A percentile compares a stretch with the other conserved stretches of the same genome.
These are phyloP conservation scores for Meloidogyne chitwoodi DNA, from an alignment of 1,140 invertebrate genomes.

Conservation along the genomic window DNA sequence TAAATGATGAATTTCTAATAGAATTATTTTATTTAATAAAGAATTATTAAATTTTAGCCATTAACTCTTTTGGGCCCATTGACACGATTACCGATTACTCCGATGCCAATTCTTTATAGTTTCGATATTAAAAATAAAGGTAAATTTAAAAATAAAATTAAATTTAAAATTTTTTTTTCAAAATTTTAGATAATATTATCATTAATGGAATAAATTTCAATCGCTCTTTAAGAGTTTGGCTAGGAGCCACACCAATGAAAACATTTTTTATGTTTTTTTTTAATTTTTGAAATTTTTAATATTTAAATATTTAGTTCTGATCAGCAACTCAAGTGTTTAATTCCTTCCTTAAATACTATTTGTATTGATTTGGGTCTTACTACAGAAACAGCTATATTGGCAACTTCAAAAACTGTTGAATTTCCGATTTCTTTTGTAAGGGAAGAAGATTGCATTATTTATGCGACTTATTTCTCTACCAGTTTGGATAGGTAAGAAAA, in stretches of 20 bases:
- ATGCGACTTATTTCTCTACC: constrained; percentile 95
- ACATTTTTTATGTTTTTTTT: constrained; percentile 78
- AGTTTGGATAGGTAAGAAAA: neutral
- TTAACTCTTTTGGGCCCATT: neutral
- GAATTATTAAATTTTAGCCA: neutral
- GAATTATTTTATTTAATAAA: neutral
- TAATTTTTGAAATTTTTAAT: constrained; percentile 13
- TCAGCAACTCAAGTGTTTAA: constrained; percentile 89
- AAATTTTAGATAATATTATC: constrained; percentile 61
- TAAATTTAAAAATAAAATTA: neutral
- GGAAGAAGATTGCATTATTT: constrained; percentile 90
- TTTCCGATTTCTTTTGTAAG: constrained; percentile 92
- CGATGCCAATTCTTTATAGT: constrained; percentile 88
- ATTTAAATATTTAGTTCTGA: constrained; percentile 69
- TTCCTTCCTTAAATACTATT: constrained; percentile 89
- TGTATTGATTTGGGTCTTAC: constrained; percentile 24
- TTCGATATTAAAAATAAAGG: constrained; percentile 68
- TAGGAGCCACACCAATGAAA: constrained; percentile 94
- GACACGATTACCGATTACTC: constrained; percentile 81
- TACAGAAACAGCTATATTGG: constrained; percentile 2
- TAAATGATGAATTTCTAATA: too few species aligned
- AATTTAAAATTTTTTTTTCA: neutral
- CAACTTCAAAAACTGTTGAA: constrained; percentile 64
- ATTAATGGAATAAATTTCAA: too few species aligned
- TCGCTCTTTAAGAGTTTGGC: too few species aligned